phyloP scores from a whole-genome alignment of 2,797 vertebrate species.

The Danio jaintianensis region DNA sequence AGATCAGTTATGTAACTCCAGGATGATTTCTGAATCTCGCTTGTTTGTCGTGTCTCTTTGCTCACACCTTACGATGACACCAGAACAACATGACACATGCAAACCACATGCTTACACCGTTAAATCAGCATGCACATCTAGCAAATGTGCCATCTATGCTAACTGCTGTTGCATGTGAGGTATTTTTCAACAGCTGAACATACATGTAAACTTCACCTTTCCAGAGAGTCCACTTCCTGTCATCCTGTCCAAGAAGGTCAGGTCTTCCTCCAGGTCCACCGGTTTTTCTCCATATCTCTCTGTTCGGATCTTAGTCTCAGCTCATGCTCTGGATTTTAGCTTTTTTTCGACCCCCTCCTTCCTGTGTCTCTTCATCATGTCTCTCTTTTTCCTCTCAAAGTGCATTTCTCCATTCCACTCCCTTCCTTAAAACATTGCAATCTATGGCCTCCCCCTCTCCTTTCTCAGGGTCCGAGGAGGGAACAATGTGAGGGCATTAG shows the following conservation, averaged over 20 bases:
- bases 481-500: conserved; percentile 60
- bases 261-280: conserved; percentile 30
- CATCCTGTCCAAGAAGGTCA: conserved; percentile 52
- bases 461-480: conserved; percentile 37
- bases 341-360: conserved; percentile 40
- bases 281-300: conserved; percentile 41
- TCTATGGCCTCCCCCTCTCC: conserved; percentile 38
- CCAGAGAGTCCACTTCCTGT: conserved; percentile 54
- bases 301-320: conserved; percentile 21
- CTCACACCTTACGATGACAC: conserved; percentile 24
- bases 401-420: conserved; percentile 33
- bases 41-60: conserved; percentile 15
- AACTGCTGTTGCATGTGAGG: background rate
- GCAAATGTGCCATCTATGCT: conserved; percentile 1
- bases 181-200: background rate
- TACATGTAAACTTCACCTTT: conserved; percentile 46
- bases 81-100: conserved; percentile 5
- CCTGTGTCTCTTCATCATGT: conserved; percentile 32
- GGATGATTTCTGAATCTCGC: conserved; percentile 8
- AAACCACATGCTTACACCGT: background rate
- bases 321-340: conserved; percentile 42
- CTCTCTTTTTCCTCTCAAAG: conserved; percentile 38
- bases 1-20: conserved; percentile 53
- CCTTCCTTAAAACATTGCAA: conserved; percentile 24
- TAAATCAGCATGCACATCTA: background rate